Conservation (phyloP, 2,797 vertebrate species). For the Chelidonichthys spinosus region DNA sequence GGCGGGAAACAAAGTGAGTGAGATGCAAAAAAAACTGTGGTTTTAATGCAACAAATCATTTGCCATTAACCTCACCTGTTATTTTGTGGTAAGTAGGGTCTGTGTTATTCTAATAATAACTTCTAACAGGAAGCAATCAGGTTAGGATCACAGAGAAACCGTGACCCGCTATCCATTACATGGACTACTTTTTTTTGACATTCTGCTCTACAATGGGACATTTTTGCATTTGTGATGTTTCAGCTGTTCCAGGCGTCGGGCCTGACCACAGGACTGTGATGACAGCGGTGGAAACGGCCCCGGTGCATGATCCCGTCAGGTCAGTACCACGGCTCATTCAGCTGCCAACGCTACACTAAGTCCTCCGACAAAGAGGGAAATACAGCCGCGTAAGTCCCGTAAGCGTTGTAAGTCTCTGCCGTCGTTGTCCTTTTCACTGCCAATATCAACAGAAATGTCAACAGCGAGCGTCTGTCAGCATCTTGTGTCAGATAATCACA, state of each 20-base stretch:
- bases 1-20: constrained; percentile 69
- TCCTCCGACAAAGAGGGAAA: constrained; percentile 63
- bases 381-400: constrained; percentile 52
- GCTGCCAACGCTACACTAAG: constrained; percentile 62
- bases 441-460: constrained; percentile 84
- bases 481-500: constrained; percentile 76
- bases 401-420: constrained; percentile 60
- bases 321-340: constrained; percentile 67
- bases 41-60: constrained; percentile 84
- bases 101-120: constrained; percentile 73
- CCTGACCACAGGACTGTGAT: constrained; percentile 64
- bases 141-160: constrained; percentile 66
- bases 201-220: constrained; percentile 60
- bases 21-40: constrained; percentile 77
- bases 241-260: constrained; percentile 69
- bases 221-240: constrained; percentile 79
- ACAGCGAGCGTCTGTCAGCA: constrained; percentile 70
- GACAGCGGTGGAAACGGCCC: constrained; percentile 54
- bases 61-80: constrained; percentile 83
- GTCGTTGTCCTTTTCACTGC: constrained; percentile 65
- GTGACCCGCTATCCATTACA: constrained; percentile 79
- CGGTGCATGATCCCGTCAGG: constrained; percentile 64
- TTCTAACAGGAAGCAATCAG: constrained; percentile 74
- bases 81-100: constrained; percentile 81
- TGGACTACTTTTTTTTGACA: constrained; percentile 69